Base-by-base conservation (phyloP, 2,888 invertebrate species). In the Urechis unicinctus region DNA sequence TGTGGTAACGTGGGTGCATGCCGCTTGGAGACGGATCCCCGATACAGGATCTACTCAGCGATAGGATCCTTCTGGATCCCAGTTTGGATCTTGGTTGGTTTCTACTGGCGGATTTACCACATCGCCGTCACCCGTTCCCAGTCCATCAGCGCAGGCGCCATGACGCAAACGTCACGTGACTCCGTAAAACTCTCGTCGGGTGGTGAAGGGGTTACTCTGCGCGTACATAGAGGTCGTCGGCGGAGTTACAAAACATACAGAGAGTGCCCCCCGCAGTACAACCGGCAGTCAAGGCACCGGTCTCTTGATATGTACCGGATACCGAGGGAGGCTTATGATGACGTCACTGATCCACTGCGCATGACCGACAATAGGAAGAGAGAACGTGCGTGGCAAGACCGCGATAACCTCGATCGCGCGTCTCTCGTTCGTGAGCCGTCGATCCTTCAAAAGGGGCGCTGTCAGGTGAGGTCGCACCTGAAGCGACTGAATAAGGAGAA, bases 41-140 rank as follows among this genome's bases (percentile, higher is more conserved):
- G 93, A 53, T 97, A 97, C 82, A 93, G 96, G 55, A 88, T 97
- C 54, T 95, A 95, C 81, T 94, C 94, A 3, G 95, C 96, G 0
- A 83, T 96, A 26, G 96, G 96, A n/a, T 94, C 94, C 62, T 96
- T 96, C 84, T 96, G 91, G 81, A 88, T 95, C 30, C 96, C 96
- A 43, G 94, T 94, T 91, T 86, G 93, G 69, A 91, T 96, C 66
- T 95, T 96, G 91, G 83, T 94, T 69, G 95, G 94, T 83, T 95
- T 96, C 83, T 96, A 96, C 79, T 93, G 93, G 89, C 84, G 91
- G 68, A 96, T 96, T 68, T 96, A 95, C 81, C 85, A 89, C 65
- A 93, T 95, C 3, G 97, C 96, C 0, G 74, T 61, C 59, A 74
- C 64, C 66, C 78, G 70, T 61, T 78, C 69, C 50, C 70, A 61